Base-by-base conservation (phyloP, 2,113 vertebrate genomes). In the Corvus moneduloides region DNA sequence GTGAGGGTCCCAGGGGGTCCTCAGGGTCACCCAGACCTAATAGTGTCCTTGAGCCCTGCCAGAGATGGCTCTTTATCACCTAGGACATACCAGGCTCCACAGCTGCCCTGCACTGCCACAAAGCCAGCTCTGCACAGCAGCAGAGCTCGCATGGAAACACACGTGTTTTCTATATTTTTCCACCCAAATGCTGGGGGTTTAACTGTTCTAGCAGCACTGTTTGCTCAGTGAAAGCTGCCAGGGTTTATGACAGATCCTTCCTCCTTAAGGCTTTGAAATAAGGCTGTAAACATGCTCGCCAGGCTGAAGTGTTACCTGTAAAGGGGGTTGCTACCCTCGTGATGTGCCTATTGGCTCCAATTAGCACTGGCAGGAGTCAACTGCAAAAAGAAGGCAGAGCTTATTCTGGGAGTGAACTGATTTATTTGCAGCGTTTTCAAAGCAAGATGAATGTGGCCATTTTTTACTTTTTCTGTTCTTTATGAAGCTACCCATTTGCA, bases 111-210 rank as follows among this genome's bases (percentile, higher is more conserved):
- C 58, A 26, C 83, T 82, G 84, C 93, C 93, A 68, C 79, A 41
- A 32, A 90, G 52, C 56, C 77, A 61, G 66, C 63, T 9, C 58
- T 32, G 61, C 72, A 9, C 73, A 63, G 84, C 39, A 49, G 76
- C 78, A 86, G 84, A 64, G 71, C 63, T 95, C 30, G 0, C 94
- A 95, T 98, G 96, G 96, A 94, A 96, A 96, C 87, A 96, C 98
- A 98, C 94, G 66, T 97, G 98, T 97, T 98, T 98, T 97, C 97
- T 94, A 98, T 98, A 97, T 85, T 55, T 89, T 82, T 93, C 91
- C 87, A 76, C 94, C 86, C 94, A 94, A 97, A 95, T 6, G 10
- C 82, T 4, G 55, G 54, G 74, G 82, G 76, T 96, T 98, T 96
- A 97, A 97, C 96, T 92, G 91, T 97, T 96, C 94, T 63, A 94